phyloP scores from a whole-genome alignment of 2,113 vertebrate genomes.

The Ardeotis arabs region DNA sequence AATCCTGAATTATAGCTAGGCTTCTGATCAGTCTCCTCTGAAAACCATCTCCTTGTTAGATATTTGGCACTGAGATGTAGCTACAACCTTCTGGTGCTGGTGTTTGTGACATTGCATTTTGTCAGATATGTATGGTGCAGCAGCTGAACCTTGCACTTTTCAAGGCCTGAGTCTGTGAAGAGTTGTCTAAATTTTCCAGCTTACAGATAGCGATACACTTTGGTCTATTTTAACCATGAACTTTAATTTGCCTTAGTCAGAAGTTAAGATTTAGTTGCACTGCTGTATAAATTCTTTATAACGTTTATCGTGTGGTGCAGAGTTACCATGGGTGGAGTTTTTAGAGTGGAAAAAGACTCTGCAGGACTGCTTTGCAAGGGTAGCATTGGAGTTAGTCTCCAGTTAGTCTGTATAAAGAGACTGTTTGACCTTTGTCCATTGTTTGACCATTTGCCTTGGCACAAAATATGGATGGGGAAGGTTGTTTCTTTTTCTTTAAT shows the following conservation, averaged over 20 bases:
- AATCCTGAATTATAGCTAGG: not conserved
- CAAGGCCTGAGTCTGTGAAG: not conserved
- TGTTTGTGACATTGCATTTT: not conserved
- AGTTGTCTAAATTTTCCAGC: not conserved
- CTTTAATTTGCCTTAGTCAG: conserved; percentile 1
- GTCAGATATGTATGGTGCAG: not conserved
- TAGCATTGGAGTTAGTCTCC: not conserved
- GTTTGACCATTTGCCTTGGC: not conserved
- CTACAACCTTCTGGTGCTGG: not conserved
- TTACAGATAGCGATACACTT: not conserved
- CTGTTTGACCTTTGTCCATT: not conserved
- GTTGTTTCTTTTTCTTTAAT: not conserved
- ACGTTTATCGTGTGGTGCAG: not conserved
- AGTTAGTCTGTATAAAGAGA: not conserved
- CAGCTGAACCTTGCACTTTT: not conserved
- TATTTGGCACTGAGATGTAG: not conserved
- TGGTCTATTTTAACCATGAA: not conserved
- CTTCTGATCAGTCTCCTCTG: not conserved
- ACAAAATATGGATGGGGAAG: not conserved
- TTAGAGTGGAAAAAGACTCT: not conserved
- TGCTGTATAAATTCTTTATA: not conserved
- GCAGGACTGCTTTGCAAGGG: not conserved
- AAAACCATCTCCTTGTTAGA: not conserved
- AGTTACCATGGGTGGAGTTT: not conserved
- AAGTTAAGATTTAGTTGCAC: conserved; percentile 10